phyloP scores from a whole-genome alignment of 2,888 invertebrate genomes.

The Ypsolopha scabrella region DNA sequence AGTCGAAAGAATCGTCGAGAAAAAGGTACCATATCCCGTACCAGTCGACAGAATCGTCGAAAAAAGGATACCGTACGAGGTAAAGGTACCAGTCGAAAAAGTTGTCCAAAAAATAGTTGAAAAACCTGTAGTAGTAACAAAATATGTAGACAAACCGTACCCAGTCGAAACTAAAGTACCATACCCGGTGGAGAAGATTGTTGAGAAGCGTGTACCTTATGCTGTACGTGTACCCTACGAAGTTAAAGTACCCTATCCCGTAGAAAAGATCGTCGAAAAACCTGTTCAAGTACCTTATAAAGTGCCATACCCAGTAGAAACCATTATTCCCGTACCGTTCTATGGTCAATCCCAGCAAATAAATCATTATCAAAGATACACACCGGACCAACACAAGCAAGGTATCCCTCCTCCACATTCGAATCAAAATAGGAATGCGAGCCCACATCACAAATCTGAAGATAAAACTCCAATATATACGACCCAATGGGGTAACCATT shows the following conservation, averaged over 20 bases:
- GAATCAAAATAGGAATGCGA: background rate
- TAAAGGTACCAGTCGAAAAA: conserved; percentile 62
- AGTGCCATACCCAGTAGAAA: conserved; percentile 54
- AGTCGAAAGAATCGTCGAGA: conserved; percentile 65
- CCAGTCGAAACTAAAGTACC: conserved; percentile 58
- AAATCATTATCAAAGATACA: conserved; percentile 17
- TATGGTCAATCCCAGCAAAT: conserved; percentile 7
- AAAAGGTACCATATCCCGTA: conserved; percentile 54
- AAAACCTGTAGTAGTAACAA: conserved; percentile 63
- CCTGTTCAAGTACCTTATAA: conserved; percentile 67
- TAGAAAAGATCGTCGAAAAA: conserved; percentile 59
- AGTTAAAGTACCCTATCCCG: conserved; percentile 60
- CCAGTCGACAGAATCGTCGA: conserved; percentile 57
- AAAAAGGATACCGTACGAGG: conserved; percentile 34
- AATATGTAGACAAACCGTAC: conserved; percentile 55
- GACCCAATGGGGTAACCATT: conserved; percentile 38
- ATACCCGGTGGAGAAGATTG: conserved; percentile 60
- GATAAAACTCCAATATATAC: conserved; percentile 3
- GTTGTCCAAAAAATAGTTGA: conserved; percentile 68
- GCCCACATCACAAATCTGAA: conserved; percentile 7
- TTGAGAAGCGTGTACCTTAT: conserved; percentile 58
- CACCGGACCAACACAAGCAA: conserved; percentile 16
- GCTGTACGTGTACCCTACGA: conserved; percentile 60
- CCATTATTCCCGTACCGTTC: conserved; percentile 21
- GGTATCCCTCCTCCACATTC: conserved; percentile 11